phyloP scores from a whole-genome alignment of 2,888 invertebrate genomes.

The Aquatica leii region DNA sequence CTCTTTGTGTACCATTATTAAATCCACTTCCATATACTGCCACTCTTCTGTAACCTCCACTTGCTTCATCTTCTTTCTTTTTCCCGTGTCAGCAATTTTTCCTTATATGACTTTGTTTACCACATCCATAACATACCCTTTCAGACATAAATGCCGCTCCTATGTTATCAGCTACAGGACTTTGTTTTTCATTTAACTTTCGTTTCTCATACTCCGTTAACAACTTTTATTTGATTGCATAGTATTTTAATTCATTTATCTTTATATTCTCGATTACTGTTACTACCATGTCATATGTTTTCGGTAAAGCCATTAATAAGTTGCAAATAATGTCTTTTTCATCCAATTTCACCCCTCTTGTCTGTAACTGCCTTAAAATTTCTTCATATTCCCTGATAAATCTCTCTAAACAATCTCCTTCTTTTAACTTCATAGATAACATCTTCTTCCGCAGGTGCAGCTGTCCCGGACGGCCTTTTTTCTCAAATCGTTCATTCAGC shows the following conservation, averaged over 20 bases:
- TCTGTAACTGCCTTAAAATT: constrained; percentile 27
- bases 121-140: not conserved
- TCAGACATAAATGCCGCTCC: no score
- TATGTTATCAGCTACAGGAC: no score
- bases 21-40: no score
- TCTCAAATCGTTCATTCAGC: constrained; percentile 27
- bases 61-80: no score
- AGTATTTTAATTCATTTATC: no score
- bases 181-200: not conserved
- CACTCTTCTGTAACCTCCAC: no score
- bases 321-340: constrained; percentile 31
- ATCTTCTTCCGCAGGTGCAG: constrained; percentile 28
- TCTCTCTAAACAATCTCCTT: constrained; percentile 19
- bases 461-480: constrained; percentile 26
- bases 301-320: constrained; percentile 29
- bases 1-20: no score
- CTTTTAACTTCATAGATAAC: constrained; percentile 26
- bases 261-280: constrained; percentile 38
- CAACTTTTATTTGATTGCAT: not conserved
- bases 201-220: not conserved
- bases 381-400: no score
- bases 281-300: constrained; percentile 36
- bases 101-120: not conserved
- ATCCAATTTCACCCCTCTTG: constrained; percentile 20
- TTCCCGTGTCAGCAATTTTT: not conserved